A percentile compares a stretch with the other conserved stretches of the same genome.
These are phyloP conservation scores for Pseudomyrmex dendroicus DNA, from an alignment of 1,140 invertebrate species.

Conservation along the genomic window DNA sequence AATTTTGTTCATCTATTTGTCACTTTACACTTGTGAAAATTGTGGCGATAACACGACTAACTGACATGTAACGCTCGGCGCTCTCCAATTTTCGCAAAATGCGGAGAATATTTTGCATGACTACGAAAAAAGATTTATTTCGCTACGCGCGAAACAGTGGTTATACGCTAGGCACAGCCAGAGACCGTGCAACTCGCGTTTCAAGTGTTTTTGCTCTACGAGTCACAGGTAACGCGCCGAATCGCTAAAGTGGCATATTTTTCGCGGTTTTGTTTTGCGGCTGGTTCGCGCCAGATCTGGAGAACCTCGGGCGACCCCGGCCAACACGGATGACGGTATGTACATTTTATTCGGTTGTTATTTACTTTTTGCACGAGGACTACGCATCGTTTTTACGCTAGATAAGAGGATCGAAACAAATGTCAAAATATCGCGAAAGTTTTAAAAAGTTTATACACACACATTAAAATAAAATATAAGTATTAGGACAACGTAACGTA, in stretches of 20 bases:
- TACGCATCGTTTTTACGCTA: slow-evolving; percentile 71
- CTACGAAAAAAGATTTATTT: neutral
- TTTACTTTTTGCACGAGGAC: slow-evolving; percentile 65
- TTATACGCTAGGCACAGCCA: neutral
- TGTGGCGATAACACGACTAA: slow-evolving; percentile 1
- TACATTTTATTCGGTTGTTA: slow-evolving; percentile 68
- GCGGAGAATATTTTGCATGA: neutral
- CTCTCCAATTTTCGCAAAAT: neutral
- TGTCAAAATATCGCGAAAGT: neutral
- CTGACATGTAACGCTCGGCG: neutral
- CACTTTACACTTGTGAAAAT: neutral
- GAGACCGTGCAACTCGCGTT: neutral
- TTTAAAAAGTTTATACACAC: too few relatives aligned
- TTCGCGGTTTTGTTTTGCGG: slow-evolving; percentile 31
- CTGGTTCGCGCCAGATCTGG: neutral
- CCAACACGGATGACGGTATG: slow-evolving; percentile 10
- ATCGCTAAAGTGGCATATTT: slow-evolving; percentile 31
- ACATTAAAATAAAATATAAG: too few relatives aligned
- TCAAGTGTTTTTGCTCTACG: slow-evolving; percentile 1
- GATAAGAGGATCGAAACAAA: neutral
- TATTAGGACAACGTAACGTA: too few relatives aligned
- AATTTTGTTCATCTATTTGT: slow-evolving; percentile 17
- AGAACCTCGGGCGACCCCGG: neutral
- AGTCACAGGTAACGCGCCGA: neutral
- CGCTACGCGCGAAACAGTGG: neutral